A percentile compares a stretch with the other conserved stretches of the same genome.
Evolutionary conservation across 2,797 vertebrate genomes (phyloP).

Genomic region (Taeniopygia guttata): DNA sequence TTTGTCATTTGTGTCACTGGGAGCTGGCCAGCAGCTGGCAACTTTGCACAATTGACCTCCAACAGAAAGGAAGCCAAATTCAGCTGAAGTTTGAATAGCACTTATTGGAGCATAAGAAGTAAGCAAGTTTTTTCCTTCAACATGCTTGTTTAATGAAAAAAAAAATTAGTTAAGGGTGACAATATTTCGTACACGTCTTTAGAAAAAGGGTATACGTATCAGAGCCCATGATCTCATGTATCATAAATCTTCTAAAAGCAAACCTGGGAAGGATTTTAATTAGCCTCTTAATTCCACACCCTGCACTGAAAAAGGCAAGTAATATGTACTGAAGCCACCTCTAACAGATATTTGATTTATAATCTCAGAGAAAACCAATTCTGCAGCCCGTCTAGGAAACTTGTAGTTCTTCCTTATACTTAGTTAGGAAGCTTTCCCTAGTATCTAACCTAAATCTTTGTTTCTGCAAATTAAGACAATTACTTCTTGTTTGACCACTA

Average conservation of each 20-base stretch:
- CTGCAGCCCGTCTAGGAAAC: background rate
- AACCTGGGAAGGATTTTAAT: background rate
- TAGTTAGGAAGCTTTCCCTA: background rate
- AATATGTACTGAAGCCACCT: background rate
- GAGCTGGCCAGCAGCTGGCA: background rate
- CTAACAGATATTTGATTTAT: background rate
- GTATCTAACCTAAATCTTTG: background rate
- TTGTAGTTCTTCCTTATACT: background rate
- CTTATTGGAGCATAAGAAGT: background rate
- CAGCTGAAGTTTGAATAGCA: background rate
- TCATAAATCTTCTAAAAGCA: background rate
- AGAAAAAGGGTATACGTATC: background rate
- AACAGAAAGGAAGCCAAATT: background rate
- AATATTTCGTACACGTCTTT: background rate
- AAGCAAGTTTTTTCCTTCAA: background rate
- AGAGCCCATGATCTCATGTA: background rate
- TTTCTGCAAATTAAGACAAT: background rate
- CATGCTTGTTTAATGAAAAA: background rate
- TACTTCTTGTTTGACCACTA: background rate
- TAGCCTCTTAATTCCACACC: background rate
- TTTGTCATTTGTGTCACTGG: background rate
- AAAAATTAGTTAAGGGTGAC: background rate
- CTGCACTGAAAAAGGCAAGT: background rate
- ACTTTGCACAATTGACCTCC: background rate
- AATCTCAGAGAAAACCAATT: background rate